These are phyloP conservation scores for Ypsolopha sequella DNA, from an alignment of 2,888 invertebrate species.

Conservation along the genomic window DNA sequence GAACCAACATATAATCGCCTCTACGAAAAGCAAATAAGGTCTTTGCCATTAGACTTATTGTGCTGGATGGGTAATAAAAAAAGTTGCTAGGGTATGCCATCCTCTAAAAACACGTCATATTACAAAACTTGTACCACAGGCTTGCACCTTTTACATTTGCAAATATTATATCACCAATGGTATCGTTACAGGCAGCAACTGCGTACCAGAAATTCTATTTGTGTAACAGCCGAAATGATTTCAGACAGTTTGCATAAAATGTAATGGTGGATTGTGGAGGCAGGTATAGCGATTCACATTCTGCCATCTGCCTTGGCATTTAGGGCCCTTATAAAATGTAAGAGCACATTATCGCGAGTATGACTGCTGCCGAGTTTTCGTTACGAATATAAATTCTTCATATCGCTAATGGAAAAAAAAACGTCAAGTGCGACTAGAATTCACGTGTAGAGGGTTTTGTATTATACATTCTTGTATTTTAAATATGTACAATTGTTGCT, in stretches of 20 bases:
- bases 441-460: too few species aligned
- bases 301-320: constrained; percentile 64
- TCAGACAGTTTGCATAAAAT: constrained; percentile 40
- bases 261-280: constrained; percentile 63
- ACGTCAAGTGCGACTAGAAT: too few species aligned
- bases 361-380: constrained; percentile 32
- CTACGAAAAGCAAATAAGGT: too few species aligned
- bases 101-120: too few species aligned
- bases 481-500: too few species aligned
- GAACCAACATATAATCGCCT: too few species aligned
- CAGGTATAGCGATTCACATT: constrained; percentile 54
- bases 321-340: constrained; percentile 68
- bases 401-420: constrained; percentile 54
- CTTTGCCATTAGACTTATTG: too few species aligned
- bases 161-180: constrained; percentile 6
- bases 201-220: constrained; percentile 32
- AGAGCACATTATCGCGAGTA: constrained; percentile 65
- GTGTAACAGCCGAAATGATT: constrained; percentile 13
- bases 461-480: too few species aligned
- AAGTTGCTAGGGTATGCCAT: too few species aligned
- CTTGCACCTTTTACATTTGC: too few species aligned
- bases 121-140: too few species aligned
- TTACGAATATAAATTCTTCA: constrained; percentile 59
- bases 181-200: constrained; percentile 25
- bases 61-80: too few species aligned